Conservation (phyloP, 2,797 vertebrate species). For the Loriculus beryllinus region DNA sequence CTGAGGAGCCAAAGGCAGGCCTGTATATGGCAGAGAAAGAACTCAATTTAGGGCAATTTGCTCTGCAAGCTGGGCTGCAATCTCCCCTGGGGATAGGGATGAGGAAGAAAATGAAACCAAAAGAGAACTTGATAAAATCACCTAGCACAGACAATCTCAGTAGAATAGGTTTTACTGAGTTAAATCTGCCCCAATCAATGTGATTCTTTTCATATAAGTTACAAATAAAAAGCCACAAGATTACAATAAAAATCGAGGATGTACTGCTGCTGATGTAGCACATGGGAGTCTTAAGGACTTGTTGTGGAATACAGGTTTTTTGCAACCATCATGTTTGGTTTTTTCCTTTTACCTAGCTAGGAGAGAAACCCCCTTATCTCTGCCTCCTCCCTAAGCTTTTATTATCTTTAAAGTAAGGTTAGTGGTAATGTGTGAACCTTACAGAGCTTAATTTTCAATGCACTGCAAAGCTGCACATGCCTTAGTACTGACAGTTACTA, state of each 20-base stretch:
- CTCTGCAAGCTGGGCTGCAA: slow-evolving; percentile 91
- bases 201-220: slow-evolving; percentile 96
- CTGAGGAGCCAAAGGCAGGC: slow-evolving; percentile 88
- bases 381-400: slow-evolving; percentile 17
- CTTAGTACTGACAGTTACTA: slow-evolving; percentile 31
- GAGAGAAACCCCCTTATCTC: neutral
- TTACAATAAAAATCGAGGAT: slow-evolving; percentile 90
- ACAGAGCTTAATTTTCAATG: slow-evolving; percentile 52
- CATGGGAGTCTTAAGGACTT: slow-evolving; percentile 75
- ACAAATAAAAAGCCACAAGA: slow-evolving; percentile 95
- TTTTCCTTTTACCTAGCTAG: slow-evolving; percentile 55
- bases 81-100: slow-evolving; percentile 92
- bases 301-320: slow-evolving; percentile 74
- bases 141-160: slow-evolving; percentile 90
- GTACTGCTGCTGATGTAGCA: slow-evolving; percentile 73
- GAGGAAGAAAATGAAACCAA: slow-evolving; percentile 97
- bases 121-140: slow-evolving; percentile 97
- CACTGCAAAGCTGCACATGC: neutral
- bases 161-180: slow-evolving; percentile 97
- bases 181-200: slow-evolving; percentile 97
- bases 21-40: slow-evolving; percentile 93
- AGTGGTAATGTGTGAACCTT: neutral
- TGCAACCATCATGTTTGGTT: slow-evolving; percentile 66
- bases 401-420: slow-evolving; percentile 49
- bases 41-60: slow-evolving; percentile 99